Evolutionary conservation across 2,888 invertebrate genomes (phyloP), one percentile per base, ranked within the genome.

Genomic region (Agrotis clavis): DNA sequence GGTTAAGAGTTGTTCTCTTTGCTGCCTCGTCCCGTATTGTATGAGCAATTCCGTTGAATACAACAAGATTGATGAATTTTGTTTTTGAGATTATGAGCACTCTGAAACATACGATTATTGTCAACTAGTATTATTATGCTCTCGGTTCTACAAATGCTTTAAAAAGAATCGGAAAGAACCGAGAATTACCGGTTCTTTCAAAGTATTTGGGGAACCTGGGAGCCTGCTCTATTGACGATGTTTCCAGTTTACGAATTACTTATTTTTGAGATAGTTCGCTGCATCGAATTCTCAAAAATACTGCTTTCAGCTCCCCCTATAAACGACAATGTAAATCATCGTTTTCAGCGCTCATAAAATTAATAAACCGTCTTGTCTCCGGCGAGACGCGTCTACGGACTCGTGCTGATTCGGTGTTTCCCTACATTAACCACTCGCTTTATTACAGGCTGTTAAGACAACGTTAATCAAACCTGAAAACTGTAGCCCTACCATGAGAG

Each of bases 391-490:
- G 64, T 77, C 73, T 59, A 53, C 59, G 67, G 60, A 25, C 54
- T 63, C 57, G 59, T 63, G 61, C 59, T 63, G 77, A 54, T 72
- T 63, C 45, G 51, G 16, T 77, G 63, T 50, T 45, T 70, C 48
- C 45, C n/a, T 60, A 71, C 75, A 75, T 68, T 68, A 67, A 47
- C 62, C n/a, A 60, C 59, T 59, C 57, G n/a, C 16, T 67, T 30
- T 59, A 67, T 60, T 54, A 63, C 25, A 53, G 25, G 71, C 62
- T 68, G 79, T 70, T 69, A 72, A 63, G 56, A 72, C 61, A 89
- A 86, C 82, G 88, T 86, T 91, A 91, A 91, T 88, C 80, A 86
- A 86, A 89, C 84, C 89, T 89, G 89, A 92, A 90, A 90, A 92
- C 88, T 86, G 79, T 71, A 68, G 59, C 61, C 74, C 30, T 81